phyloP scores from a whole-genome alignment of 2,888 invertebrate genomes.

The Linnaemya vulpina region DNA sequence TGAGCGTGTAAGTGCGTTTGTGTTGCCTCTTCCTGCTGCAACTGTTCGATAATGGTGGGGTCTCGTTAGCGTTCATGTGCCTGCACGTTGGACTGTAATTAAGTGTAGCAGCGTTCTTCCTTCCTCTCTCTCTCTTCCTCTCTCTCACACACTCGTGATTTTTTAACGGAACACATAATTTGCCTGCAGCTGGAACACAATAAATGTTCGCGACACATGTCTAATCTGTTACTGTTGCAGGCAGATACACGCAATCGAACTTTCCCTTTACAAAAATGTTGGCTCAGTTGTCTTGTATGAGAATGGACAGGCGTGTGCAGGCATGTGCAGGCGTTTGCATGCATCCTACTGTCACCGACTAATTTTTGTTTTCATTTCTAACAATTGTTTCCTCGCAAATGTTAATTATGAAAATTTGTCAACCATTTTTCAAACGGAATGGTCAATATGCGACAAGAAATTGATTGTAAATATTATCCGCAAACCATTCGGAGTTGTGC shows the following conservation, averaged over 20 bases:
- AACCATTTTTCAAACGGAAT: conserved; percentile 1
- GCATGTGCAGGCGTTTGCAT: not conserved
- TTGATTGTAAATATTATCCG: conserved; percentile 5
- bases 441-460: not conserved
- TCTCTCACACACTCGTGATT: not conserved
- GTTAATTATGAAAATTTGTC: conserved; percentile 37
- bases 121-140: not conserved
- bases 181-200: conserved; percentile 41
- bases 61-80: conserved; percentile 21
- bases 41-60: conserved; percentile 35
- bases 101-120: not conserved
- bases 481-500: not conserved
- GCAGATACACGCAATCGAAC: not conserved
- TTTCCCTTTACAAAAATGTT: not conserved
- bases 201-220: conserved; percentile 65
- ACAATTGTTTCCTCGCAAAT: conserved; percentile 51
- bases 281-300: not conserved
- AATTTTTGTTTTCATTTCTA: conserved; percentile 38
- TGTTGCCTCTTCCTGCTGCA: conserved; percentile 17
- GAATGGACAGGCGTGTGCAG: not conserved
- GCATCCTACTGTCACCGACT: conserved; percentile 18
- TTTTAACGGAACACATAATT: conserved; percentile 53
- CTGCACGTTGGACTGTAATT: not conserved
- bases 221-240: conserved; percentile 55
- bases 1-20: conserved; percentile 1